Conservation (phyloP, 2,888 invertebrate genomes). For the Drosophila aldrichi region DNA sequence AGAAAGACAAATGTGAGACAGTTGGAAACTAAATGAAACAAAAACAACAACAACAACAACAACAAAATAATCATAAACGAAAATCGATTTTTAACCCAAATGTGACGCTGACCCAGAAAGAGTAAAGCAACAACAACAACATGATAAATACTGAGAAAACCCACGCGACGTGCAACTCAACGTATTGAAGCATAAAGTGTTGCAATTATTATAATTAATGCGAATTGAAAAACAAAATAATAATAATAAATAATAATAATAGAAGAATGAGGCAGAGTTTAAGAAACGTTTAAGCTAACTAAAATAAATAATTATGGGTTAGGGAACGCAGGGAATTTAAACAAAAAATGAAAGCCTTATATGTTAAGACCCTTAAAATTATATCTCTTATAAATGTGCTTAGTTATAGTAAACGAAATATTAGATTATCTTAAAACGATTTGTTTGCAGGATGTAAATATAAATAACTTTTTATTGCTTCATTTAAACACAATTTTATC, state of each 20-base stretch:
- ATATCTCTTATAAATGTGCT: not conserved
- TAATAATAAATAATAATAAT: not conserved
- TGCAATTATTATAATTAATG: constrained; percentile 79
- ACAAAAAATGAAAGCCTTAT: not conserved
- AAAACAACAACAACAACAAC: constrained; percentile 14
- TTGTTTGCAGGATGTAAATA: not conserved
- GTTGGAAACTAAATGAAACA: constrained; percentile 20
- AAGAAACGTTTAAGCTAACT: constrained; percentile 38
- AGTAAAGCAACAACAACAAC: constrained; percentile 47
- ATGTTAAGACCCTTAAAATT: too few species aligned
- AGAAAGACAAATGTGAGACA: constrained; percentile 38
- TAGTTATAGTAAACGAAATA: not conserved
- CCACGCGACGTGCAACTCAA: constrained; percentile 45
- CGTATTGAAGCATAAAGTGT: constrained; percentile 64
- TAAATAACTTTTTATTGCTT: not conserved
- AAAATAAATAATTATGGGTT: constrained; percentile 16
- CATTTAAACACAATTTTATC: not conserved
- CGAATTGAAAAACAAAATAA: constrained; percentile 41
- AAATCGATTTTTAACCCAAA: constrained; percentile 78
- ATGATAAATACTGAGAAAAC: constrained; percentile 23
- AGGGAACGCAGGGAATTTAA: not conserved
- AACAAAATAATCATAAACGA: constrained; percentile 67
- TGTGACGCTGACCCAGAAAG: constrained; percentile 72
- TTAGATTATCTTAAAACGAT: not conserved
- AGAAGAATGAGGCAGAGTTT: constrained; percentile 20